Conservation (phyloP, 2,113 vertebrate genomes). For the Upupa epops region DNA sequence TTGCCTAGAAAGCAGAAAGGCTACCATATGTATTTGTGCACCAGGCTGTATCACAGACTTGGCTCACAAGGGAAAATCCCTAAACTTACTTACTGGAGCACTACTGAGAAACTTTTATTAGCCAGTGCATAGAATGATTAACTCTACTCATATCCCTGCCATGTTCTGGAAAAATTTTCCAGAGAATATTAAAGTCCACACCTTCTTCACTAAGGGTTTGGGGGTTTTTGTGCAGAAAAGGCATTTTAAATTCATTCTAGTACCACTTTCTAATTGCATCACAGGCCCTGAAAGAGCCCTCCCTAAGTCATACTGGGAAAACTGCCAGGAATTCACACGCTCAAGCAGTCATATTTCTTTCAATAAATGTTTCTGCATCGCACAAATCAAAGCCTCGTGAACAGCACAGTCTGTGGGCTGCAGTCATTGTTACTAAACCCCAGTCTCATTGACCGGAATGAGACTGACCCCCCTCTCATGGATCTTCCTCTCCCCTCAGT, state of each 20-base stretch:
- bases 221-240: background rate
- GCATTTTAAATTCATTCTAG: background rate
- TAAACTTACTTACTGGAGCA: background rate
- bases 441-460: background rate
- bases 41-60: background rate
- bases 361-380: background rate
- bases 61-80: background rate
- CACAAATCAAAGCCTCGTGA: background rate
- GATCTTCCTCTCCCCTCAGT: background rate
- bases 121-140: background rate
- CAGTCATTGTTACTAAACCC: background rate
- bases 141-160: background rate
- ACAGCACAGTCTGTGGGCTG: background rate
- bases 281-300: background rate
- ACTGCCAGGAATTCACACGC: background rate
- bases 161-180: background rate
- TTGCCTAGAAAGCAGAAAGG: background rate
- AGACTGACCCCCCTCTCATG: no score
- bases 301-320: background rate
- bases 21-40: accelerated
- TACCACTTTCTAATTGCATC: background rate
- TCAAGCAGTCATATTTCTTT: background rate
- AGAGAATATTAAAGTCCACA: accelerated
- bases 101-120: background rate
- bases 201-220: accelerated